Base-by-base conservation (phyloP, 2,888 invertebrate genomes). In the Spisula solida region DNA sequence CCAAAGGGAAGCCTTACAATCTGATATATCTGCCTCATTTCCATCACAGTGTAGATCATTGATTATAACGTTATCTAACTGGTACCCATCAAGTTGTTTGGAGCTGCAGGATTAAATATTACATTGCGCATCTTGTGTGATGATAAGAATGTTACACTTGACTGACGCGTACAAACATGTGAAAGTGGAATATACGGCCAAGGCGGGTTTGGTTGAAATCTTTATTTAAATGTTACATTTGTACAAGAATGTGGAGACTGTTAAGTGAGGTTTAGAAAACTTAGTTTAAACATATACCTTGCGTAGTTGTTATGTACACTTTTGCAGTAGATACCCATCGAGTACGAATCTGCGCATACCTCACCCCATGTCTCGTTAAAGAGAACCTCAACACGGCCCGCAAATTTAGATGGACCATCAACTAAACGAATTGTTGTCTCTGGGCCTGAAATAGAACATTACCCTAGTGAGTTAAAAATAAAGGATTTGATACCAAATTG, bases 371-470 rank as follows among this genome's bases (percentile, higher is more conserved):
- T 78, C 20, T 81, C 85, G 31, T 88, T 85, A 29, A 75, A 88
- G 20, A 51, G 34, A 12, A 85, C 25, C 29, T 88, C 88, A 14
- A 88, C 88, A n/a, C 85, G 70, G 29, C 88, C 88, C 20, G 85
- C 80, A 75, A 56, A 55, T 20, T 29, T 79, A 20, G 86, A 86
- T 25, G 80, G 80, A 25, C 86, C 86, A 48, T 81, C 86, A 10
- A 81, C 51, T 5, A 86, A 25, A 29, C 81, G 80, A 29, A 81
- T 47, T 12, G 60, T 18, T 12, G 86, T 81, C 18, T 29, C 29
- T 31, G 70, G 80, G 25, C 48, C 86, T 86, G 70, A 0, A 81
- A 60, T 34, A 47, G 4, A 51, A 41, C 41, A 41, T 2, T 41
- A 41, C 2, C 8, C 41, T 5, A 41, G 41, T 41, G 2, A 5